phyloP scores from a whole-genome alignment of 2,888 invertebrate species.

The Cistogaster globosa region DNA sequence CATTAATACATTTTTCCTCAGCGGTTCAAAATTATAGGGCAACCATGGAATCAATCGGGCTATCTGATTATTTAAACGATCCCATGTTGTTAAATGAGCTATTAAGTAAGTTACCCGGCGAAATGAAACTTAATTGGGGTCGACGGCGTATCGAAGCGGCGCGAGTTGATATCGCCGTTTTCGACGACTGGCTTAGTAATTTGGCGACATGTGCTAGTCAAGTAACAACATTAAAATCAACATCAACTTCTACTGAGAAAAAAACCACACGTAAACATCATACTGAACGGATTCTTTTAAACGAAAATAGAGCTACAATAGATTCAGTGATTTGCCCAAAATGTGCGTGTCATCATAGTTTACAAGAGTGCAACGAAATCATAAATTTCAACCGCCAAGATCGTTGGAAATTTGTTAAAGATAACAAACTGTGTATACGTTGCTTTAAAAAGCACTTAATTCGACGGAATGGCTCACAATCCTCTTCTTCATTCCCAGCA shows the following conservation, averaged over 20 bases:
- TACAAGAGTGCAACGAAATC: too few relatives aligned
- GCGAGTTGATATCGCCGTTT: constrained; percentile 21
- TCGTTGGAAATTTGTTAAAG: not conserved
- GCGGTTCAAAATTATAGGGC: constrained; percentile 62
- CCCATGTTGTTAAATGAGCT: constrained; percentile 4
- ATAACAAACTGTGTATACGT: constrained; percentile 28
- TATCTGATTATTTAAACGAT: constrained; percentile 1
- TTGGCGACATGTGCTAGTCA: constrained; percentile 34
- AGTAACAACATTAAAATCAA: constrained; percentile 13
- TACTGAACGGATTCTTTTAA: too few relatives aligned
- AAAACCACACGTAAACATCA: too few relatives aligned
- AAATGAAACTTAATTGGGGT: constrained; percentile 36
- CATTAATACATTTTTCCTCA: constrained; percentile 49
- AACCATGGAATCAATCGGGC: constrained; percentile 15
- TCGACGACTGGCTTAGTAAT: constrained; percentile 29
- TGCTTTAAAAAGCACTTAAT: constrained; percentile 45
- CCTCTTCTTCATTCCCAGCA: too few relatives aligned
- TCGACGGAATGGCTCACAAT: not conserved
- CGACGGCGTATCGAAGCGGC: constrained; percentile 10
- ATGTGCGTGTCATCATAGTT: too few relatives aligned
- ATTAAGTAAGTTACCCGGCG: not conserved
- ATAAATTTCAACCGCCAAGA: too few relatives aligned
- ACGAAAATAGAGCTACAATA: too few relatives aligned
- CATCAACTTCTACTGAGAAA: too few relatives aligned
- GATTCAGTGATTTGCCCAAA: too few relatives aligned